Conservation (phyloP, 1,140 invertebrate species). For the Listronotus oregonensis region DNA sequence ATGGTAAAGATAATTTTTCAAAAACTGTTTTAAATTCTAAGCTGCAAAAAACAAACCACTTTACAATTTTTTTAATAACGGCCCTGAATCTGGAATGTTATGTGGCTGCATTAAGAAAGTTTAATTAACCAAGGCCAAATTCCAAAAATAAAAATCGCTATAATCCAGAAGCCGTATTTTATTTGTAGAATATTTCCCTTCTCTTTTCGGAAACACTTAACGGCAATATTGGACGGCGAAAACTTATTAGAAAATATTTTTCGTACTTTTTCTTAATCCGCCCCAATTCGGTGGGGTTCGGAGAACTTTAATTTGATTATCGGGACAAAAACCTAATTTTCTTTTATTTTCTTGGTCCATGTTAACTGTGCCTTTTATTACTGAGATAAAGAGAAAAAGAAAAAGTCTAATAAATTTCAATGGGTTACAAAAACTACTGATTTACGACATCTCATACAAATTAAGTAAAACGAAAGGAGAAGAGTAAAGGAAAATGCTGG, state of each 20-base stretch:
- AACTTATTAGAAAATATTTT: slow-evolving; percentile 36
- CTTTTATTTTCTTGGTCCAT: slow-evolving; percentile 30
- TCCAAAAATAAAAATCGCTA: slow-evolving; percentile 4
- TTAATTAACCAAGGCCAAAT: no score
- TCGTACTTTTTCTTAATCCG: slow-evolving; percentile 33
- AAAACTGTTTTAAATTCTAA: no score
- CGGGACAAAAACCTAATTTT: slow-evolving; percentile 36
- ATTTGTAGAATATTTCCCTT: slow-evolving; percentile 13
- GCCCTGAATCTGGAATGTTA: no score
- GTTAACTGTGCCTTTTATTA: slow-evolving; percentile 32
- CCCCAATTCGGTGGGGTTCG: slow-evolving; percentile 15
- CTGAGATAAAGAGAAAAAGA: slow-evolving; percentile 26
- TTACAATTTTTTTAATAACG: no score
- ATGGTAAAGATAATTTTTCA: no score
- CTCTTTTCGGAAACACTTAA: slow-evolving; percentile 7
- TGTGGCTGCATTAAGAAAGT: no score
- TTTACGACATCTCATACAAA: slow-evolving; percentile 24
- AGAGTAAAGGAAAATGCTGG: not conserved
- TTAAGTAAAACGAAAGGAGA: slow-evolving; percentile 25
- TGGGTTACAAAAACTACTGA: slow-evolving; percentile 28
- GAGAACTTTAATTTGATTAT: slow-evolving; percentile 36
- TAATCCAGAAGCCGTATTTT: slow-evolving; percentile 10
- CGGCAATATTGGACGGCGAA: slow-evolving; percentile 25
- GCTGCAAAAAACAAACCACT: no score
- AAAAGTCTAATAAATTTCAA: slow-evolving; percentile 36